Evolutionary conservation across 2,797 vertebrate species (phyloP), one percentile per base, ranked within the genome.

Genomic region (Protonibea diacanthus): DNA sequence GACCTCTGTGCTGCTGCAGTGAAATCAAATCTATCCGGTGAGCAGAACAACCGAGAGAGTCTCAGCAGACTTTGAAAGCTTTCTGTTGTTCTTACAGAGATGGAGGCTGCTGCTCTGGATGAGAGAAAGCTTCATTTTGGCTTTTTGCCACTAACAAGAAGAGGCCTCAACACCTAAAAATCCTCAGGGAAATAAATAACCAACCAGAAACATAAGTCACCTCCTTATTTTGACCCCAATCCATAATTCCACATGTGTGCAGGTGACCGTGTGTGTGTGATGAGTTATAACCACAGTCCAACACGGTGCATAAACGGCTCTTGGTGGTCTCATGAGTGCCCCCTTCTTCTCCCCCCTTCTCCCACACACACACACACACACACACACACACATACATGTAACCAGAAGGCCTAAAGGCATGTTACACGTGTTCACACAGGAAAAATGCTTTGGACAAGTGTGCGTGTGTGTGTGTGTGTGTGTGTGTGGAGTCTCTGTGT

Each of bases 401-500:
- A 66, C 65, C 81, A 80, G 65, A 77, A 74, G 86, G 91, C 90
- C 91, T 77, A 20, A 48, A 91, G 88, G 85, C 90, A 83, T 81
- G 85, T 86, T 89, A 79, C 90, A 93, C 89, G 86, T 91, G 92
- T 91, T 90, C 88, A 87, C 88, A 75, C 87, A 61, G 74, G 76
- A 82, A 89, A 9, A 83, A 86, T 52, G 79, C 73, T 76, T 74
- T 80, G 61, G 75, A 83, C 76, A 78, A 81, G 88, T 89, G 87
- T 63, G 81, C 82, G 83, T 83, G 90, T 18, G 78, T 40, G 21
- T 25, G 52, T 63, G 33, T 38, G 33, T 14, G 81, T 83, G 83
- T 83, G 90, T 18, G 78, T 40, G 21, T 25, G 52, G 9, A 12
- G 81, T 61, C 62, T 51, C 57, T 53, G 17, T 53, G 45, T 49